These are phyloP conservation scores for Zaprionus tsacasi DNA, from an alignment of 1,140 invertebrate species.

Conservation along the genomic window DNA sequence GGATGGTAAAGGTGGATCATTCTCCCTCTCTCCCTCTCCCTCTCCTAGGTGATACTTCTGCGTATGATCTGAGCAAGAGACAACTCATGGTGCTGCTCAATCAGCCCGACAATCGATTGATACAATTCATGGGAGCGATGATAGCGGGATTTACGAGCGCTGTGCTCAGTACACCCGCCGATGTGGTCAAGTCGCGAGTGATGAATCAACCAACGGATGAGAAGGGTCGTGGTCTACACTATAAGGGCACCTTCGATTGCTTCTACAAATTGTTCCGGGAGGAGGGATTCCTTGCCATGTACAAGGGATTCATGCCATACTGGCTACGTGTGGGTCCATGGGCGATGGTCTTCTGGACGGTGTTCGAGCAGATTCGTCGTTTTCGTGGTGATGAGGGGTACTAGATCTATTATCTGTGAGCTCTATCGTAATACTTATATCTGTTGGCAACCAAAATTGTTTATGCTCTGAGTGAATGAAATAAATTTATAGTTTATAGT, in stretches of 20 bases:
- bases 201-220: slow-evolving; percentile 48
- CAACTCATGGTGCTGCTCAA: slow-evolving; percentile 14
- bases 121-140: slow-evolving; percentile 48
- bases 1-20: neutral
- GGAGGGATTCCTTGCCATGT: slow-evolving; percentile 44
- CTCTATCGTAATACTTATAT: neutral
- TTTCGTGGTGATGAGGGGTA: slow-evolving; percentile 32
- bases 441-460: neutral
- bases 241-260: slow-evolving; percentile 44
- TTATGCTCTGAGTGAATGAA: neutral
- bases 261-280: slow-evolving; percentile 30
- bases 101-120: slow-evolving; percentile 23
- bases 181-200: slow-evolving; percentile 51
- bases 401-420: neutral
- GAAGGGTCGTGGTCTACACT: slow-evolving; percentile 34
- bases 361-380: slow-evolving; percentile 42
- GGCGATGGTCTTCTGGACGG: slow-evolving; percentile 43
- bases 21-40: neutral
- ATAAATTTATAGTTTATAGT: neutral
- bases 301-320: slow-evolving; percentile 50
- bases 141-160: slow-evolving; percentile 41
- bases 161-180: slow-evolving; percentile 40
- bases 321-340: slow-evolving; percentile 49
- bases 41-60: slow-evolving; percentile 33
- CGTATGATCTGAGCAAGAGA: slow-evolving; percentile 51